Base-by-base conservation (phyloP, 2,797 vertebrate species). In the Falco berigora region DNA sequence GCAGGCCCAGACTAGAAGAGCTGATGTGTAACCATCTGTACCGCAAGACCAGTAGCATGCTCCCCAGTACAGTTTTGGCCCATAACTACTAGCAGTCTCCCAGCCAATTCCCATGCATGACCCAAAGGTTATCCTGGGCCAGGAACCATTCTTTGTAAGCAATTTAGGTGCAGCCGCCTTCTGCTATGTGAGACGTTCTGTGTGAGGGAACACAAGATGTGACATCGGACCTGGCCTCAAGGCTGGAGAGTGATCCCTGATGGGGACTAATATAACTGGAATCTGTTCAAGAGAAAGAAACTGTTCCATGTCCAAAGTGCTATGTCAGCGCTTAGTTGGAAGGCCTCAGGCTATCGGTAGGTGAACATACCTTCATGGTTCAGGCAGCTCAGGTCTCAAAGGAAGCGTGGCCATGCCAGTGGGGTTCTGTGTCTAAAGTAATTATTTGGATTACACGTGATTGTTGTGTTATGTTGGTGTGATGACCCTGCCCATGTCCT, bases 261-360 rank as follows among this genome's bases (percentile, higher is more conserved):
- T 44, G 56, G 16, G 46, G 27, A 22, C 22, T 20, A 34, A 42
- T 19, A 16, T 3, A 6, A 44, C 20, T 62, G 50, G 38, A 79
- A 46, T 52, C 38, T 52, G 4, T 58, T 69, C 22, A 36, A 28
- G 36, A 78, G 49, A 59, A 75, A 64, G n/a, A 30, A 90, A 36
- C 27, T 40, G 4, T 25, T 24, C 4, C 4, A 0, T 8, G 1
- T 38, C 72, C 5, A 0, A 28, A 90, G 50, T 61, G 42, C 30
- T 46, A 15, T 8, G 14, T 59, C 30, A 53, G 28, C 8, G 3
- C 1, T 6, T 36, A 55, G 19, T 47, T 83, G 44, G 58, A 75
- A n/a, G 1, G 2, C 46, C 52, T 86, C 47, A 25, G 3, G 28
- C 20, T 71, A 25, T 15, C 6, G 4, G 62, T 18, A 49, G 28